Evolutionary conservation across 2,888 invertebrate genomes (phyloP).

Genomic region (Linnaemya tessellans): DNA sequence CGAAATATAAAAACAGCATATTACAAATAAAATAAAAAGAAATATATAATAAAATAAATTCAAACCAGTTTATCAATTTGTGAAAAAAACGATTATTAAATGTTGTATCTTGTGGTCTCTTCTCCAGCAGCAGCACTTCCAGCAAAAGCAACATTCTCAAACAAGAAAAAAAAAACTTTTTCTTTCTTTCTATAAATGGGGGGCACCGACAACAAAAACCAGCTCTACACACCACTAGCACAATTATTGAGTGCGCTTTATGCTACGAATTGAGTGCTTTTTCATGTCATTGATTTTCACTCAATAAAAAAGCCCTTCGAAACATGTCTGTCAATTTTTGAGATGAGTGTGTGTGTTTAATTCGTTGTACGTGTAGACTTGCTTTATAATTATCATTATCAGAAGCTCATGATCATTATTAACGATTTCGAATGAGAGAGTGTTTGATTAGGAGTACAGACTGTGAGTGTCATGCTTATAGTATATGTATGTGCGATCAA

Average conservation of each 20-base stretch:
- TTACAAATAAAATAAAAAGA: constrained; percentile 46
- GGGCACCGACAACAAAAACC: not conserved
- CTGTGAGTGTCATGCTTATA: not conserved
- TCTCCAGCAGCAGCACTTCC: not conserved
- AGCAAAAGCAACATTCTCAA: constrained; percentile 47
- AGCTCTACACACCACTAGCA: not conserved
- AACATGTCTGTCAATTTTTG: not conserved
- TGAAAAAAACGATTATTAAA: constrained; percentile 67
- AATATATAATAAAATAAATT: constrained; percentile 31
- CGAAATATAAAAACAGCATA: constrained; percentile 43
- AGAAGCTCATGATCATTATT: constrained; percentile 38
- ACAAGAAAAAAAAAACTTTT: constrained; percentile 57
- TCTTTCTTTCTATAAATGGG: constrained; percentile 56
- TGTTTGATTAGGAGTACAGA: not conserved
- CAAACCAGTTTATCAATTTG: constrained; percentile 79
- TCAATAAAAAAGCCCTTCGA: constrained; percentile 44
- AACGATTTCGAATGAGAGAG: constrained; percentile 28
- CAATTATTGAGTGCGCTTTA: constrained; percentile 41
- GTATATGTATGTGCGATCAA: not conserved
- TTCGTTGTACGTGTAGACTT: constrained; percentile 10
- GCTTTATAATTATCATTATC: constrained; percentile 41
- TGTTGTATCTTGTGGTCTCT: constrained; percentile 21
- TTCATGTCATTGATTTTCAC: constrained; percentile 32
- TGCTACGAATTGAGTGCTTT: constrained; percentile 49
- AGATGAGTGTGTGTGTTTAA: not conserved